Conservation (phyloP, 2,797 vertebrate species). For the Enteromius argenteus region DNA sequence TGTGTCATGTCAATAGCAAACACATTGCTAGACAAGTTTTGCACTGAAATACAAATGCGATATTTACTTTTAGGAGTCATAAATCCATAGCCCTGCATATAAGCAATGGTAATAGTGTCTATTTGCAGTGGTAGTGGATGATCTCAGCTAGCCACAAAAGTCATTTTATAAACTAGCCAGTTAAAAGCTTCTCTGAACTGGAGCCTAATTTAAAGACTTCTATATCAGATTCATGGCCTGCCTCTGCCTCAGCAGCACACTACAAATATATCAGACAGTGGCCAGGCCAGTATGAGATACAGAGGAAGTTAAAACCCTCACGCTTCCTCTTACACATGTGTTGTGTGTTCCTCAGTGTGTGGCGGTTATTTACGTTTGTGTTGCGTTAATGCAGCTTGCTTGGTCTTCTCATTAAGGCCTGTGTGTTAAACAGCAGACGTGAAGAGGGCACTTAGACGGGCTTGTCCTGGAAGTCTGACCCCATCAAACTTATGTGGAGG, state of each 20-base stretch:
- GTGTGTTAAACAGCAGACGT: slow-evolving; percentile 35
- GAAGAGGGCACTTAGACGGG: slow-evolving; percentile 32
- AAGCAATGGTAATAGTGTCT: background rate
- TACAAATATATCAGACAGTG: slow-evolving; percentile 26
- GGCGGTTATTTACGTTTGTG: slow-evolving; percentile 30
- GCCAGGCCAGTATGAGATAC: background rate
- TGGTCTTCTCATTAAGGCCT: slow-evolving; percentile 45
- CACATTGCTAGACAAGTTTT: background rate
- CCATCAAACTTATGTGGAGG: slow-evolving; percentile 40
- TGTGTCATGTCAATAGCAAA: background rate
- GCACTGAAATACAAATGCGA: background rate
- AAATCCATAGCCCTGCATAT: slow-evolving; percentile 2
- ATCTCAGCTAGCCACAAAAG: slow-evolving; percentile 40
- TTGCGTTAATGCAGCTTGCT: slow-evolving; percentile 28
- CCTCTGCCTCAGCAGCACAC: background rate
- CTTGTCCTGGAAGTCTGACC: slow-evolving; percentile 49
- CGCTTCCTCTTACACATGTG: background rate
- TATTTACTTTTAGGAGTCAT: background rate
- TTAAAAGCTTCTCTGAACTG: slow-evolving; percentile 1
- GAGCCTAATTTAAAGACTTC: background rate
- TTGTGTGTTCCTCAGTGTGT: slow-evolving; percentile 1
- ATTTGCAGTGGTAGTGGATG: background rate
- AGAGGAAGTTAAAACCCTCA: slow-evolving; percentile 3
- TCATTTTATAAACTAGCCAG: slow-evolving; percentile 41
- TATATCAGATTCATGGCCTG: background rate